These are phyloP conservation scores for Protomyctophum bolini DNA, from an alignment of 2,113 vertebrate species.

Conservation along the genomic window DNA sequence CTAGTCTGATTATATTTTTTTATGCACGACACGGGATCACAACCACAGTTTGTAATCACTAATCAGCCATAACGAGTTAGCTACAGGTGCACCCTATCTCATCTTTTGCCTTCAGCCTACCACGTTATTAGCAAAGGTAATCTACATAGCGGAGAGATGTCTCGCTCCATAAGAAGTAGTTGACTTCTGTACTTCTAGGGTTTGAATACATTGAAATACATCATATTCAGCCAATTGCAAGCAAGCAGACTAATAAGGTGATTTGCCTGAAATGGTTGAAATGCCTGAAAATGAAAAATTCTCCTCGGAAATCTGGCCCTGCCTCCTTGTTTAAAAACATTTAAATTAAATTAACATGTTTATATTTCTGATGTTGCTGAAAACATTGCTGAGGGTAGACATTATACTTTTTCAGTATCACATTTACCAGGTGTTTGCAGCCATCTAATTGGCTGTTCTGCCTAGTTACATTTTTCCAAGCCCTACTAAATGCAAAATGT, in stretches of 20 bases:
- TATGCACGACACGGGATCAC: too few relatives aligned
- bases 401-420: constrained; percentile 25
- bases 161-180: neutral
- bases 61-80: too few relatives aligned
- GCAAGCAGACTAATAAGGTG: neutral
- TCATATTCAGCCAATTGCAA: neutral
- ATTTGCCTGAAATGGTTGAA: neutral
- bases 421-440: constrained; percentile 11
- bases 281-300: neutral
- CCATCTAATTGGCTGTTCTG: constrained; percentile 20
- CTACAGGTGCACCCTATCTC: too few relatives aligned
- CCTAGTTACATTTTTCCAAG: constrained; percentile 10
- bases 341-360: constrained; percentile 37
- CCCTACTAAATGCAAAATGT: constrained; percentile 38
- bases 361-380: constrained; percentile 32
- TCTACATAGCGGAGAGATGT: too few relatives aligned
- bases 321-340: constrained; percentile 30
- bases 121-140: neutral
- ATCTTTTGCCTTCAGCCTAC: neutral
- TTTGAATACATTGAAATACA: neutral
- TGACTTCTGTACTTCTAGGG: neutral
- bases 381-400: constrained; percentile 28
- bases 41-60: too few relatives aligned
- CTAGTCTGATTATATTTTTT: too few relatives aligned
- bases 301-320: constrained; percentile 35